phyloP scores from a whole-genome alignment of 2,888 invertebrate species.

The Amblyteles armatorius region DNA sequence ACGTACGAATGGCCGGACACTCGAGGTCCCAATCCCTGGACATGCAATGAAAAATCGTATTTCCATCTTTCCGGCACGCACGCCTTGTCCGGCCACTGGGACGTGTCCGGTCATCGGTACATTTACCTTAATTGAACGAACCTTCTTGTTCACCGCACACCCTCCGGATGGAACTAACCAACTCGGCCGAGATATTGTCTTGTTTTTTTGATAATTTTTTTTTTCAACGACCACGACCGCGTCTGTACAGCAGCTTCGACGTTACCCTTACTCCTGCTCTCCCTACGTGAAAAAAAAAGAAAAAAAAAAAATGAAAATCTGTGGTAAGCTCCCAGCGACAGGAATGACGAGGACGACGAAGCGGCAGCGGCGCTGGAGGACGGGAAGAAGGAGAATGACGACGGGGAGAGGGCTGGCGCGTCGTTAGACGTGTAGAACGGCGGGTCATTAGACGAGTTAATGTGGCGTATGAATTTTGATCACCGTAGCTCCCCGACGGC shows the following conservation, averaged over 20 bases:
- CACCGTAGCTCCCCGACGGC: slow-evolving; percentile 44
- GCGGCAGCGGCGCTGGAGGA: not conserved
- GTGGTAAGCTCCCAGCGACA: slow-evolving; percentile 1
- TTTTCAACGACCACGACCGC: not conserved
- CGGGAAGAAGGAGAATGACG: slow-evolving; percentile 29
- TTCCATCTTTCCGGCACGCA: too few species aligned
- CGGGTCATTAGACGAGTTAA: slow-evolving; percentile 71
- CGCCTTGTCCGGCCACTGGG: too few species aligned
- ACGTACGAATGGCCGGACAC: too few species aligned
- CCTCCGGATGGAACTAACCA: not conserved
- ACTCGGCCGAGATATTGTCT: too few species aligned
- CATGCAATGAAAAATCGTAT: too few species aligned
- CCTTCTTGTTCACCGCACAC: too few species aligned
- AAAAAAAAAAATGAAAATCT: slow-evolving; percentile 5
- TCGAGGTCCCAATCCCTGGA: too few species aligned
- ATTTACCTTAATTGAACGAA: too few species aligned
- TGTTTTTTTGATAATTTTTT: not conserved
- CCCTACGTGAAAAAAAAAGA: slow-evolving; percentile 5
- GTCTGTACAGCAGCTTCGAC: not conserved
- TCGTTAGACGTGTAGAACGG: slow-evolving; percentile 61
- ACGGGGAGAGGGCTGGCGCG: slow-evolving; percentile 55
- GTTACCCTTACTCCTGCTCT: not conserved
- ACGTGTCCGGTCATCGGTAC: too few species aligned
- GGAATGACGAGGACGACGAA: slow-evolving; percentile 22
- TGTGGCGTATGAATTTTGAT: slow-evolving; percentile 72